Evolutionary conservation across 2,888 invertebrate species (phyloP).

Genomic region (Morpho deidamia): DNA sequence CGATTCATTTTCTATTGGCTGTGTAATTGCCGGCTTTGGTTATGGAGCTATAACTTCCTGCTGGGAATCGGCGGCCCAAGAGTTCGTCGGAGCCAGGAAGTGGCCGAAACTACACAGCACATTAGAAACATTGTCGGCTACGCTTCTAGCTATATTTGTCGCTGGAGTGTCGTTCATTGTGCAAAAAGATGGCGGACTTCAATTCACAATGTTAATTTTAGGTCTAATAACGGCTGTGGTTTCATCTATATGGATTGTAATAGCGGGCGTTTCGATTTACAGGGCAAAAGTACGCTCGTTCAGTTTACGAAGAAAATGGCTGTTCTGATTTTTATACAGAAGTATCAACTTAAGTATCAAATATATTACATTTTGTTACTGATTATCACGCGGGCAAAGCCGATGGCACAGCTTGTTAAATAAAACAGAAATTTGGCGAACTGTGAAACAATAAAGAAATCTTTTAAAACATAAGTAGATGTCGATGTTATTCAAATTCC

Average conservation of each 20-base stretch:
- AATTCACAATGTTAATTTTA: slow-evolving; percentile 51
- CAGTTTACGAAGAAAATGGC: slow-evolving; percentile 29
- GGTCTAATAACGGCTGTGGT: slow-evolving; percentile 44
- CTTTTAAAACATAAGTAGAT: background rate
- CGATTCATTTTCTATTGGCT: slow-evolving; percentile 68
- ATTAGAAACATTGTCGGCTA: slow-evolving; percentile 61
- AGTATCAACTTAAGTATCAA: too few species aligned
- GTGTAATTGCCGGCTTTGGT: slow-evolving; percentile 70
- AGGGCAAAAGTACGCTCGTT: slow-evolving; percentile 47
- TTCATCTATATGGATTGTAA: slow-evolving; percentile 50
- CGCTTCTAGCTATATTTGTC: slow-evolving; percentile 47
- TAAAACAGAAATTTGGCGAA: too few species aligned
- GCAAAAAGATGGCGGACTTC: slow-evolving; percentile 45
- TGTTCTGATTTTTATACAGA: slow-evolving; percentile 8
- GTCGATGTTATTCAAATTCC: too few species aligned
- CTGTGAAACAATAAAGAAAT: background rate
- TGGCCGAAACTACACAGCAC: slow-evolving; percentile 71
- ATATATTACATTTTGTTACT: too few species aligned
- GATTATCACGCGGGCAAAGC: too few species aligned
- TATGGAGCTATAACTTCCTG: slow-evolving; percentile 68
- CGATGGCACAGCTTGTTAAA: too few species aligned
- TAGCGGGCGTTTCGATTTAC: slow-evolving; percentile 47
- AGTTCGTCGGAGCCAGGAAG: slow-evolving; percentile 66
- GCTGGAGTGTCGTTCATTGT: slow-evolving; percentile 46
- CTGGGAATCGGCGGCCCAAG: slow-evolving; percentile 65